Evolutionary conservation across 2,797 vertebrate species (phyloP), one percentile per base, ranked within the genome.

Genomic region (Sebastes glaucus): DNA sequence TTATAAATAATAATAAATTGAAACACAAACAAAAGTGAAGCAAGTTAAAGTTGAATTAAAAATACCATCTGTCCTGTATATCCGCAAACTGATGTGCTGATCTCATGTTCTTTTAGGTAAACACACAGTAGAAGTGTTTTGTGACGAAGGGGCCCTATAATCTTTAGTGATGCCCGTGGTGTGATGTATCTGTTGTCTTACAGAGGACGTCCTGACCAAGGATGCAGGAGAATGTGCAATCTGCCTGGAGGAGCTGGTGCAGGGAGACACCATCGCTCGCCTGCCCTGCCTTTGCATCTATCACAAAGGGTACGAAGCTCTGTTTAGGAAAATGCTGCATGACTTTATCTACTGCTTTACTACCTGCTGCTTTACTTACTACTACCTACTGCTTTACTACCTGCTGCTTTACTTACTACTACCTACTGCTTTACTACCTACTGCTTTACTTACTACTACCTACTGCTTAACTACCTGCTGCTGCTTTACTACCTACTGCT

Each of bases 251-350:
- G 98, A 99, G 65, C 88, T 99, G 91, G 94, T 95, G 56, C 97
- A 99, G 93, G 98, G 98, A 59, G 97, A 99, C 92, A 98, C 97
- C 64, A 99, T 99, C 85, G 98, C 97, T 35, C 96, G 98, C 32
- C 96, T 99, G 93, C 98, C 98, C 89, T 99, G 98, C 91, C 97
- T 99, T 92, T 99, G 98, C 94, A 97, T 99, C 94, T 99, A 99
- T 88, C 98, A 99, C 80, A 99, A 99, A 96, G 96, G 97, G 98
- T 97, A 92, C 0, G 71, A 60, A 27, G 18, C 35, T 46, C 38
- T 42, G 13, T 42, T 0, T 14, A 42, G 38, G 38, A 38, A 14
- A 38, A 6, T 16, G 14, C 38, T 42, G 38, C 38, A 42, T 42
- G 13, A 7, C 33, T 1, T 3, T 30, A 32, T 13, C 4, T 11